phyloP scores from a whole-genome alignment of 2,888 invertebrate genomes.

The Lepidocyrtoides sp. region DNA sequence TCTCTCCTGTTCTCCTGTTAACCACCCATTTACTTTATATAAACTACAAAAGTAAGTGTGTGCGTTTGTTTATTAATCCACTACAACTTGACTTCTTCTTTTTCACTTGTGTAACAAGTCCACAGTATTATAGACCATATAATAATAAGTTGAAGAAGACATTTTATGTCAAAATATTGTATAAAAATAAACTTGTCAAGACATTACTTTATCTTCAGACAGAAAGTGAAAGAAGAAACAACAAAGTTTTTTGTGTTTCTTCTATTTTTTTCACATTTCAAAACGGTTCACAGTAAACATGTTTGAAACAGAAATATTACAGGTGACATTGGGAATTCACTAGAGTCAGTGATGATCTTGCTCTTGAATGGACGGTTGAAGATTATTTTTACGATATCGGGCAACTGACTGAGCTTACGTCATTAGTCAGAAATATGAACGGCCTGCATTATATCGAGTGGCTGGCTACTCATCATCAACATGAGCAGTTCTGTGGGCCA shows the following conservation, averaged over 20 bases:
- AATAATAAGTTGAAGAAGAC: constrained; percentile 46
- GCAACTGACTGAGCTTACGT: too few species aligned
- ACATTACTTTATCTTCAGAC: constrained; percentile 46
- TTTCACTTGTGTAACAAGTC: background rate
- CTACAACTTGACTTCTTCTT: background rate
- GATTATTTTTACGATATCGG: background rate
- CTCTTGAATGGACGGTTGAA: background rate
- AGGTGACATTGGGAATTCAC: constrained; percentile 22
- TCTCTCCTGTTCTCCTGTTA: background rate
- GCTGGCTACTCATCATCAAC: too few species aligned
- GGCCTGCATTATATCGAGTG: constrained; percentile 2
- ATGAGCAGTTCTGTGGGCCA: background rate
- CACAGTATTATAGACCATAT: background rate
- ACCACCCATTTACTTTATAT: background rate
- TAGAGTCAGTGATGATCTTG: background rate
- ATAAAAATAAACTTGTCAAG: constrained; percentile 65
- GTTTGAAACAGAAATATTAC: constrained; percentile 46
- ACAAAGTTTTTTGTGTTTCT: constrained; percentile 3
- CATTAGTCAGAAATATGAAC: too few species aligned
- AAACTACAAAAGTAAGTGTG: background rate
- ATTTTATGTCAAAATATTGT: constrained; percentile 68
- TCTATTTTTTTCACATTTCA: background rate
- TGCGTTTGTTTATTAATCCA: background rate
- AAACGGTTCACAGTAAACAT: background rate
- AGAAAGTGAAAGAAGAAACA: constrained; percentile 32